Base-by-base conservation (phyloP, 1,140 invertebrate species). In the Ostrea edulis region DNA sequence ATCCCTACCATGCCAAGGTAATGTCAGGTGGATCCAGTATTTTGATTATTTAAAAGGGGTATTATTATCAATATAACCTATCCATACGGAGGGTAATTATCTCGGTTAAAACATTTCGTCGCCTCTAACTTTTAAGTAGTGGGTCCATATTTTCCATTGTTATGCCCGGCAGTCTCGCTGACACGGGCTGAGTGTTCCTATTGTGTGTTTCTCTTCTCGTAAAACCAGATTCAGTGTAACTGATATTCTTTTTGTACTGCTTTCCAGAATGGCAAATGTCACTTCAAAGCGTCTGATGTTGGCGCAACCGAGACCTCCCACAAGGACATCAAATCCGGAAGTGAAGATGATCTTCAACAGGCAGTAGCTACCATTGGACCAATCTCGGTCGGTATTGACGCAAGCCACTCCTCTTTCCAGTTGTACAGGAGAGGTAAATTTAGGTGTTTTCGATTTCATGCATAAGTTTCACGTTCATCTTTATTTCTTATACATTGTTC, bases 291-390 rank as follows among this genome's bases (percentile, higher is more conserved):
- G 29, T 35, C 82, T 25, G 71, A 91, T 29, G 89, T 93, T 14
- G 93, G 86, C 9, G 93, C 94, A 3, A 91, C 86, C 20, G 92
- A 92, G 52, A 96, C 95, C 62, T 98, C 98, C n/a, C 98, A 96
- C 93, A 96, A 97, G 84, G 98, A 99, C 94, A 96, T 94, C 35
- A 82, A 89, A 71, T 58, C 84, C n/a, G 95, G 93, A 25, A 93
- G 93, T 90, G 97, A 98, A 94, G 88, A 96, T 12, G 96, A 97
- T 88, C 94, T 98, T 68, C 95, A 97, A 92, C 93, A 96, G 84
- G 97, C 97, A 84, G 96, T 99, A 85, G 98, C 98, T 81, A 98
- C 97, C 2, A 95, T 98, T 90, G 98, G 98, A n/a, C 98, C 98
- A 20, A 93, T 97, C 84, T 96, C 96, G 3, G 95, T 96, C 94